Evolutionary conservation across 2,888 invertebrate genomes (phyloP).

Genomic region (Tetheella fluctuosa): DNA sequence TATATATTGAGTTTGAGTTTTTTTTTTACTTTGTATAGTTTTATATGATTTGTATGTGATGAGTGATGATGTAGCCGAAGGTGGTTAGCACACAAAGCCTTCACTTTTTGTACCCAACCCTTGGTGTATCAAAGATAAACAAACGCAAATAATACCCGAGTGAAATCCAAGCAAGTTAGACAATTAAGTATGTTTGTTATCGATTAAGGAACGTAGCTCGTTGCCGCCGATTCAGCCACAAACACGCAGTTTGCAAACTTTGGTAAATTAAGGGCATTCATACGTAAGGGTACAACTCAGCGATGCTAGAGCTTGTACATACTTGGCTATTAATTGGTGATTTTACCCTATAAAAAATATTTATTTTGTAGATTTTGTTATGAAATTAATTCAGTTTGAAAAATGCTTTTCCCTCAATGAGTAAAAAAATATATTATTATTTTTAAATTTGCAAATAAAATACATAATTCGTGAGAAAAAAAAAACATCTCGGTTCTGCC

Average conservation of each 20-base stretch:
- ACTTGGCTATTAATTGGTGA: not conserved
- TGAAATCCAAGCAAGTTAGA: conserved; percentile 7
- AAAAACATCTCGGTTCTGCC: too few species aligned
- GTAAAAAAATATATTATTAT: too few species aligned
- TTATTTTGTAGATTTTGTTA: too few species aligned
- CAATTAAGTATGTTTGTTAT: conserved; percentile 18
- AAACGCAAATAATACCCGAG: conserved; percentile 2
- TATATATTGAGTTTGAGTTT: too few species aligned
- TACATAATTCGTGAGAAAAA: too few species aligned
- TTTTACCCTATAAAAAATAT: conserved; percentile 3
- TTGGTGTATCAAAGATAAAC: not conserved
- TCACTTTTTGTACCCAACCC: not conserved
- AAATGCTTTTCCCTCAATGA: too few species aligned
- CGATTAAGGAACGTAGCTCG: conserved; percentile 27
- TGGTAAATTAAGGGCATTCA: conserved; percentile 35
- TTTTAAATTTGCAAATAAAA: too few species aligned
- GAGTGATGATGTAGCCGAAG: too few species aligned
- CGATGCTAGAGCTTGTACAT: conserved; percentile 8
- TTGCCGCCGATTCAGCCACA: conserved; percentile 31
- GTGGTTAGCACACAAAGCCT: too few species aligned
- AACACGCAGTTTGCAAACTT: conserved; percentile 39
- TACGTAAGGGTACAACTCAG: conserved; percentile 23
- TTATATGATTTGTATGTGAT: too few species aligned
- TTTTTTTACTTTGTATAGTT: too few species aligned
- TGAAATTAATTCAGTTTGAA: too few species aligned